Conservation (phyloP, 2,113 vertebrate species). For the Ictalurus punctatus region DNA sequence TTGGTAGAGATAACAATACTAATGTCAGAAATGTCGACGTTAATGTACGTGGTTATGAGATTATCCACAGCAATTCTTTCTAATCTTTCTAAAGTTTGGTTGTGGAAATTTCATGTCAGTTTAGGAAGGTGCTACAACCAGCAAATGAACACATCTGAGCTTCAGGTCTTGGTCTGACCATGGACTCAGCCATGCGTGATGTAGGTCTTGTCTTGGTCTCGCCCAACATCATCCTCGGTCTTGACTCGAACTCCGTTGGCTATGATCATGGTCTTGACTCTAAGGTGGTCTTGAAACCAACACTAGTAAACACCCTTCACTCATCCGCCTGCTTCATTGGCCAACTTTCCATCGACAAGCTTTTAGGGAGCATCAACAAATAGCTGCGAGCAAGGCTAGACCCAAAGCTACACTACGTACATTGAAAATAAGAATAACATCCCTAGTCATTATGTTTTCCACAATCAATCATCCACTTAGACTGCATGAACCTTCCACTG, state of each 20-base stretch:
- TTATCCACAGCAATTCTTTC: too few relatives aligned
- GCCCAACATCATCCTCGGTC: not conserved
- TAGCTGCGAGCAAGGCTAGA: not conserved
- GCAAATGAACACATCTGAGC: not conserved
- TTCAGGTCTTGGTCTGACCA: not conserved
- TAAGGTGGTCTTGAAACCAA: not conserved
- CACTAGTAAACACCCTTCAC: not conserved
- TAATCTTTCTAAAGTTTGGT: too few relatives aligned
- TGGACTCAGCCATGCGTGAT: not conserved
- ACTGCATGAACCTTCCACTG: not conserved
- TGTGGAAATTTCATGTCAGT: not conserved
- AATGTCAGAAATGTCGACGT: too few relatives aligned
- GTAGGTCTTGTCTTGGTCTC: not conserved
- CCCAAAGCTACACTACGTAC: not conserved
- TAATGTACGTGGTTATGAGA: too few relatives aligned
- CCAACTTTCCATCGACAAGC: not conserved
- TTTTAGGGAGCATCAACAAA: conserved; percentile 13
- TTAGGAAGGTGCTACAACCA: not conserved
- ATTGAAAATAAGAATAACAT: not conserved
- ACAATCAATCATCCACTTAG: not conserved
- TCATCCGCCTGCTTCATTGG: not conserved
- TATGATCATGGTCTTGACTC: not conserved
- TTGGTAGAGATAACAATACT: too few relatives aligned
- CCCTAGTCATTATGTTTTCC: not conserved
- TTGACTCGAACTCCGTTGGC: not conserved